These are phyloP conservation scores for Mythimna albipuncta DNA, from an alignment of 2,888 invertebrate genomes.

Conservation along the genomic window DNA sequence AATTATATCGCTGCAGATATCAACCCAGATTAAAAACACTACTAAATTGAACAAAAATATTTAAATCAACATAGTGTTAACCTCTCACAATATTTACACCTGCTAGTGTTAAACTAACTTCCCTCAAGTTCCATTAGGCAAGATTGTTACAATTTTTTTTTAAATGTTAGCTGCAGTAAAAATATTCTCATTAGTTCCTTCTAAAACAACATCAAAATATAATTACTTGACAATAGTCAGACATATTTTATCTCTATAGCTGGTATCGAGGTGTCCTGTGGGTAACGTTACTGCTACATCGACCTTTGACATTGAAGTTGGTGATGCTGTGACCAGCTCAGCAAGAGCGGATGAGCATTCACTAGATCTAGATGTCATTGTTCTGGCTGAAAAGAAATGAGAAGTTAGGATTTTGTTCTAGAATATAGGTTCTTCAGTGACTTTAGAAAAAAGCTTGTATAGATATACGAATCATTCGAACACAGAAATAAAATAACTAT, in stretches of 20 bases:
- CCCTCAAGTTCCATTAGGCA: neutral
- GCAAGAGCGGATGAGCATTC: slow-evolving; percentile 85
- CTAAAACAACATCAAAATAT: neutral
- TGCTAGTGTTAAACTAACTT: neutral
- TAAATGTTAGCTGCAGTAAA: neutral
- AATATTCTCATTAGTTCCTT: slow-evolving; percentile 28
- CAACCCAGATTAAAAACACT: neutral
- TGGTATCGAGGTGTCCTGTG: slow-evolving; percentile 79
- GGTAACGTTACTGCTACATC: slow-evolving; percentile 87
- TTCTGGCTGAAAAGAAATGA: slow-evolving; percentile 76
- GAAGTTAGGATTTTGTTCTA: neutral
- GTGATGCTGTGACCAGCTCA: slow-evolving; percentile 80
- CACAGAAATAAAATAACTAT: neutral
- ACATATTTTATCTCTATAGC: slow-evolving; percentile 86
- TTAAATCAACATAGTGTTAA: neutral
- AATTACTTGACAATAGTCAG: slow-evolving; percentile 84
- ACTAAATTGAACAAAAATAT: neutral
- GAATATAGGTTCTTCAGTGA: neutral
- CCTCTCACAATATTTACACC: neutral
- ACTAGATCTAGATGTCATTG: slow-evolving; percentile 87
- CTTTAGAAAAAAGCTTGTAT: neutral
- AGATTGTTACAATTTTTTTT: neutral
- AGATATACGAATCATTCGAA: neutral
- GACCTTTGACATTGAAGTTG: slow-evolving; percentile 81
- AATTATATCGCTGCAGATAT: neutral